These are phyloP conservation scores for Neomonachus schauinslandi DNA, from an alignment of 2,113 vertebrate genomes.

Conservation along the genomic window DNA sequence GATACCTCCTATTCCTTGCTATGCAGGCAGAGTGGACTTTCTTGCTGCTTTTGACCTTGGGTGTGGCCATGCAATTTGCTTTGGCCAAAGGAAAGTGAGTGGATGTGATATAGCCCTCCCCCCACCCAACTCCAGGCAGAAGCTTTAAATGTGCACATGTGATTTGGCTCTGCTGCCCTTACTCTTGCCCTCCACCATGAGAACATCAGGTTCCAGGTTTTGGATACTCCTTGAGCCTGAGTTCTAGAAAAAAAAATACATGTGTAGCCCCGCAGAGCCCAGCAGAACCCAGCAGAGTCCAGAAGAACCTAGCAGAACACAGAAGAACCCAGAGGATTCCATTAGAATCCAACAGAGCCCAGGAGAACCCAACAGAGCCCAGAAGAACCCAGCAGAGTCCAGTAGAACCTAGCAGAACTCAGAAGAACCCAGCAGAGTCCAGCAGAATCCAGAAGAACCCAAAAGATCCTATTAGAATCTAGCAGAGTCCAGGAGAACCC, in stretches of 20 bases:
- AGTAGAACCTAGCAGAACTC: not conserved
- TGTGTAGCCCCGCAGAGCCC: accelerated
- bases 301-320: not conserved
- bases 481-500: not conserved
- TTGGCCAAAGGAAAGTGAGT: not conserved
- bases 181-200: accelerated
- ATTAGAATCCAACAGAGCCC: not conserved
- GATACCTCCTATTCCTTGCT: not conserved
- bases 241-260: not conserved
- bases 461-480: not conserved
- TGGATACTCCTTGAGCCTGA: not conserved
- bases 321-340: not conserved
- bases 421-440: not conserved
- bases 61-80: not conserved
- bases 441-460: not conserved
- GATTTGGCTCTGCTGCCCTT: not conserved
- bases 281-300: not conserved
- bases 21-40: not conserved
- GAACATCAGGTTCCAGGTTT: accelerated
- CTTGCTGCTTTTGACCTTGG: no score
- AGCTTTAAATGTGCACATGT: accelerated
- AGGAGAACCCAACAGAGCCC: not conserved
- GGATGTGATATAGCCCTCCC: no score
- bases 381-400: not conserved
- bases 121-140: not conserved